A percentile compares a stretch with the other conserved stretches of the same genome.
Conservation (phyloP, 2,113 vertebrate species). For the Pungitius pungitius region DNA sequence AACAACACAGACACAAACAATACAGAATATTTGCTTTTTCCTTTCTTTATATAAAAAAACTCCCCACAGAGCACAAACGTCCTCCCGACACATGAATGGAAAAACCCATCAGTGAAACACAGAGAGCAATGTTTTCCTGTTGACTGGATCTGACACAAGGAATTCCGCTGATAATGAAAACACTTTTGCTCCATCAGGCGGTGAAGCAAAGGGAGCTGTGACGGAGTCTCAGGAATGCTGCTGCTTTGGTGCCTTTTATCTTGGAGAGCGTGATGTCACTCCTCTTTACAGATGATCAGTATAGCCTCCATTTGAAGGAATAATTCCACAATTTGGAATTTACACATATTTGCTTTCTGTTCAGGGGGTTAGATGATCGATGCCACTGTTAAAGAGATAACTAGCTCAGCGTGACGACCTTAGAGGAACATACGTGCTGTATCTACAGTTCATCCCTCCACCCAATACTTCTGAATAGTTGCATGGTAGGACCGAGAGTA, state of each 20-base stretch:
- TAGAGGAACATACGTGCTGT: neutral
- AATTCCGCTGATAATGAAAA: neutral
- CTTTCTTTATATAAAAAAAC: neutral
- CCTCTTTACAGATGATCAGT: neutral
- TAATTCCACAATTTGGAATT: neutral
- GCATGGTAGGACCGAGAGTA: neutral
- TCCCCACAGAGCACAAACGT: neutral
- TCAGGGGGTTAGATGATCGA: neutral
- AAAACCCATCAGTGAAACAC: slow-evolving; percentile 17
- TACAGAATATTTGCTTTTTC: neutral
- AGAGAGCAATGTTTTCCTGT: slow-evolving; percentile 1
- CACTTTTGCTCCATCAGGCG: neutral
- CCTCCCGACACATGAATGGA: neutral
- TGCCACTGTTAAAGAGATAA: neutral
- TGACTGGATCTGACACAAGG: neutral
- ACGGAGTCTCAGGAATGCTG: slow-evolving; percentile 1
- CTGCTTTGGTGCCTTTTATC: neutral
- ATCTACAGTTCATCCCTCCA: neutral
- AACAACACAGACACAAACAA: slow-evolving; percentile 20
- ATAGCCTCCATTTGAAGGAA: neutral
- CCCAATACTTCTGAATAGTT: neutral
- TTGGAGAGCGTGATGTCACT: neutral
- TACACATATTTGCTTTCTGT: neutral
- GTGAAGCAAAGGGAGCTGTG: neutral
- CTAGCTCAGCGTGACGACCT: neutral